Conservation (phyloP, 2,113 vertebrate species). For the Actenoides hombroni region DNA sequence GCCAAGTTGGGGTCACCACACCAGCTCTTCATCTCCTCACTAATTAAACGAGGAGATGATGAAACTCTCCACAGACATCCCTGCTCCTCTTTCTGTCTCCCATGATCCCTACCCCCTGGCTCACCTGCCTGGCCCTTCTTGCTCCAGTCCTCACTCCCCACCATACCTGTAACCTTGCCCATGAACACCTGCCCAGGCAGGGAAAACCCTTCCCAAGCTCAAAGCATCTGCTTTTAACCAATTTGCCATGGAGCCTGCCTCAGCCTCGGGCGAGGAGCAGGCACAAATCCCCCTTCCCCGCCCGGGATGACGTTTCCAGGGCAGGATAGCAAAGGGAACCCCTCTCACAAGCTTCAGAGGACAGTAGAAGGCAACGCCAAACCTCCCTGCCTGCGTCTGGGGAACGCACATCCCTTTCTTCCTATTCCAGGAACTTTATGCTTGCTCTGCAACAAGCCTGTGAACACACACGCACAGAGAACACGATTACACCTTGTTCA, state of each 20-base stretch:
- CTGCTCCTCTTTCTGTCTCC: not conserved
- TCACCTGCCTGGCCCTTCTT: not conserved
- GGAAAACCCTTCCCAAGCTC: conserved; percentile 59
- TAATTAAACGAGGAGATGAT: not conserved
- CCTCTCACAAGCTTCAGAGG: not conserved
- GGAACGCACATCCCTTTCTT: not conserved
- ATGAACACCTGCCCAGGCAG: conserved; percentile 5
- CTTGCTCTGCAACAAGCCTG: not conserved
- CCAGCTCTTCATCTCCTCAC: not conserved
- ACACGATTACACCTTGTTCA: conserved; percentile 45
- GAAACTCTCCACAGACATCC: not conserved
- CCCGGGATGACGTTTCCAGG: conserved; percentile 62
- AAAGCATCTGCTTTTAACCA: conserved; percentile 68
- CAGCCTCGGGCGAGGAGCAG: conserved; percentile 36
- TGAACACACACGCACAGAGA: not conserved
- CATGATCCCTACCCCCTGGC: not conserved
- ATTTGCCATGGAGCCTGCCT: conserved; percentile 44
- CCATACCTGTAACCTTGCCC: conserved; percentile 3
- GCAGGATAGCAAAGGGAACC: conserved; percentile 51
- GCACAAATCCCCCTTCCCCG: conserved; percentile 31
- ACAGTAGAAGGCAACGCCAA: not conserved
- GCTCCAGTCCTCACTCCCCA: not conserved
- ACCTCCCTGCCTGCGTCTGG: not conserved
- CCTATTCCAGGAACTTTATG: not conserved
- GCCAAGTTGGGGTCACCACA: not conserved